Evolutionary conservation across 2,888 invertebrate species (phyloP), one percentile per base, ranked within the genome.

Genomic region (Anticlea derivata): DNA sequence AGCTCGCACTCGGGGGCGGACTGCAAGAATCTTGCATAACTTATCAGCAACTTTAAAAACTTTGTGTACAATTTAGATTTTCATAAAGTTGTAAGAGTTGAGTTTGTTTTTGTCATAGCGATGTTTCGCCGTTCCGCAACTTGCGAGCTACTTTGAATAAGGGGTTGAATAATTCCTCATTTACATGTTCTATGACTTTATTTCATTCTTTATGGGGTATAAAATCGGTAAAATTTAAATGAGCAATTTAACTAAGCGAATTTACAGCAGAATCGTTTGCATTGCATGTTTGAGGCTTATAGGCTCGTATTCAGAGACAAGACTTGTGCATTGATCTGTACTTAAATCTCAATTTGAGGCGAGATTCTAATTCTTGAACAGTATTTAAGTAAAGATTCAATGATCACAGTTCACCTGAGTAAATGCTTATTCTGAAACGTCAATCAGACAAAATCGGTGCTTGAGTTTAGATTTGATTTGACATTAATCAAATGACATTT

Each of bases 21-120:
- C 52, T 37, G 59, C 23, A 50, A 8, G 47, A 53, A 59, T 58
- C 58, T 63, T 60, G 58, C 61, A 68, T 63, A 66, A 68, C 57
- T 64, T 62, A 58, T 45, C 41, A 47, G 23, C 5, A 58, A 47
- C 52, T 53, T 58, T 51, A 55, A 65, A 63, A 54, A 43, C 48
- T 60, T 61, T 38, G 40, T 26, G 38, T 55, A 53, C 59, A 53
- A 58, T 63, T 62, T 55, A 49, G 57, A 61, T 63, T 63, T 65
- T 60, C 59, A 57, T 63, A 55, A 62, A 63, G 50, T 65, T 51
- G 8, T 30, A 12, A 11, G 24, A 43, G 44, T 20, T 44, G 38
- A 60, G 54, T 59, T 63, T 58, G 56, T 56, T 56, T 55, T 53
- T 51, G 54, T 46, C 31, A 40, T 43, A 20, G 38, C 50, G 29